These are phyloP conservation scores for Pituophis catenifer DNA, from an alignment of 2,113 vertebrate genomes.

Conservation along the genomic window DNA sequence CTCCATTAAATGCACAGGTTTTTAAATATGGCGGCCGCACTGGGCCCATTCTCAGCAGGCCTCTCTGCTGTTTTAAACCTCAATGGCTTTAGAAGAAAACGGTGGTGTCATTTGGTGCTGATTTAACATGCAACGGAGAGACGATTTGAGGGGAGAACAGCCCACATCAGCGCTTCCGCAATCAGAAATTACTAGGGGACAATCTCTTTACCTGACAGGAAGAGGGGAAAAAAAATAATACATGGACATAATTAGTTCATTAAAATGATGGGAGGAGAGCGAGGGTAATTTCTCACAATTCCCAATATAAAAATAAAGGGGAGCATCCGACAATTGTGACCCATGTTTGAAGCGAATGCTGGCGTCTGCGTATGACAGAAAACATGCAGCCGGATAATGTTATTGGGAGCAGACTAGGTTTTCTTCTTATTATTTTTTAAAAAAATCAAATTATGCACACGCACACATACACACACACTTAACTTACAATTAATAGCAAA, in stretches of 20 bases:
- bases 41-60: not conserved
- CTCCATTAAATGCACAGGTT: not conserved
- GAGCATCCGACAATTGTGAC: conserved; percentile 65
- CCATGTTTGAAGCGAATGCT: conserved; percentile 65
- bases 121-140: conserved; percentile 48
- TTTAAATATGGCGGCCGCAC: not conserved
- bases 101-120: conserved; percentile 53
- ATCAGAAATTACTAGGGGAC: conserved; percentile 62
- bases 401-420: conserved; percentile 68
- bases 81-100: not conserved
- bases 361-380: conserved; percentile 68
- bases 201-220: conserved; percentile 67
- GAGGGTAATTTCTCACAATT: conserved; percentile 56
- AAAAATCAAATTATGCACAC: conserved; percentile 49
- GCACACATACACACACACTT: conserved; percentile 58
- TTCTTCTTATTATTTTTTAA: conserved; percentile 27
- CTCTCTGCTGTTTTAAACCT: no score
- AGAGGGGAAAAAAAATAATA: not conserved
- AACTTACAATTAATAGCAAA: conserved; percentile 83
- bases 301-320: conserved; percentile 44
- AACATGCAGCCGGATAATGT: conserved; percentile 71
- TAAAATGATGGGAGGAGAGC: conserved; percentile 60
- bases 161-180: conserved; percentile 61
- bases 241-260: conserved; percentile 60
- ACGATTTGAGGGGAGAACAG: conserved; percentile 43